phyloP scores from a whole-genome alignment of 2,888 invertebrate genomes.

The Limnephilus auricula region DNA sequence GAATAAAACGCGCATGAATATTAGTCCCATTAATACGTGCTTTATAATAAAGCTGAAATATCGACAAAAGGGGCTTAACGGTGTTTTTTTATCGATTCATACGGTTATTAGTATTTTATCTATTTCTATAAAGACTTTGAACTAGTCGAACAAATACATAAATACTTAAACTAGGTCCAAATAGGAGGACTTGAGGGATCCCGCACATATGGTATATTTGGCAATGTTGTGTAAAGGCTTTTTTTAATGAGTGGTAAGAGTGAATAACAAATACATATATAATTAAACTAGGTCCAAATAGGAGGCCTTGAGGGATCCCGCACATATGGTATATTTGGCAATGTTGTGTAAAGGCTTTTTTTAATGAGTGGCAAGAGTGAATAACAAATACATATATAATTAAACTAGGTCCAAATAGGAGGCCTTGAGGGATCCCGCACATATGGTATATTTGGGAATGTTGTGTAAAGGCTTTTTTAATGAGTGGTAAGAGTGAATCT shows the following conservation, averaged over 20 bases:
- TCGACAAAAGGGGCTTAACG: not conserved
- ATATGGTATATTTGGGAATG: not conserved
- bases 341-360: not conserved
- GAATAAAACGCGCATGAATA: not conserved
- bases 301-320: not conserved
- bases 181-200: no score
- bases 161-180: not conserved
- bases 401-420: not conserved
- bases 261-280: not conserved
- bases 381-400: not conserved
- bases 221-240: no score
- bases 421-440: not conserved
- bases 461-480: not conserved
- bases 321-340: not conserved
- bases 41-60: not conserved
- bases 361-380: no score
- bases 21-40: constrained; percentile 2
- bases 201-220: no score
- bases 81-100: not conserved
- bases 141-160: not conserved
- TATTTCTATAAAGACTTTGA: not conserved
- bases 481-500: not conserved
- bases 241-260: no score
- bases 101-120: not conserved
- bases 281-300: not conserved